These are phyloP conservation scores for Pangasianodon gigas DNA, from an alignment of 2,113 vertebrate species.

Conservation along the genomic window DNA sequence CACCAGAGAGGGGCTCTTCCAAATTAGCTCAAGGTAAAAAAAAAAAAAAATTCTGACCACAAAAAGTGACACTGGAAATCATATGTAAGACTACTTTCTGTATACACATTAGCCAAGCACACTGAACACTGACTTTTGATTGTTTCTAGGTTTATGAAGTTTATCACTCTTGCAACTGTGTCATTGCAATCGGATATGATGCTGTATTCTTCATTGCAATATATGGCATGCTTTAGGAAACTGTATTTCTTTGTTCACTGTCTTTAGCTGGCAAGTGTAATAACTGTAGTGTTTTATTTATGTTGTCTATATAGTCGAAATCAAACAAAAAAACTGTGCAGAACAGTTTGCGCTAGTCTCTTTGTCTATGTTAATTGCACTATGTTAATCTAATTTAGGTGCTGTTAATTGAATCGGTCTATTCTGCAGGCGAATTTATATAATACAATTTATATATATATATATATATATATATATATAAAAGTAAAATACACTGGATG, in stretches of 20 bases:
- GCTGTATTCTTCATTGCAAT: background rate
- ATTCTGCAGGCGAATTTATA: background rate
- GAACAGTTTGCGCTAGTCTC: background rate
- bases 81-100: conserved; percentile 54
- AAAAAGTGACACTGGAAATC: conserved; percentile 55
- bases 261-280: background rate
- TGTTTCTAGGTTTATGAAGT: background rate
- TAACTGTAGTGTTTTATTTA: background rate
- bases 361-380: background rate
- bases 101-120: conserved; percentile 6
- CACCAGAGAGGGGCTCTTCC: conserved; percentile 72
- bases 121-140: conserved; percentile 1
- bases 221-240: background rate
- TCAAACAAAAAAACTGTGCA: background rate
- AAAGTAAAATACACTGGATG: background rate
- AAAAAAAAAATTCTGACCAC: conserved; percentile 55
- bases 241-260: background rate
- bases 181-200: background rate
- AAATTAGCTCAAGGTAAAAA: conserved; percentile 75
- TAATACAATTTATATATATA: background rate
- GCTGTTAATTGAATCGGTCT: background rate
- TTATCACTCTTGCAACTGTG: background rate
- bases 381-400: background rate
- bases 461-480: no score
- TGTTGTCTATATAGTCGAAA: background rate